Percentiles rank a stretch among this genome's conserved stretches.
Evolutionary conservation across 2,797 vertebrate genomes (phyloP).

Genomic region (Gorsachius magnificus): DNA sequence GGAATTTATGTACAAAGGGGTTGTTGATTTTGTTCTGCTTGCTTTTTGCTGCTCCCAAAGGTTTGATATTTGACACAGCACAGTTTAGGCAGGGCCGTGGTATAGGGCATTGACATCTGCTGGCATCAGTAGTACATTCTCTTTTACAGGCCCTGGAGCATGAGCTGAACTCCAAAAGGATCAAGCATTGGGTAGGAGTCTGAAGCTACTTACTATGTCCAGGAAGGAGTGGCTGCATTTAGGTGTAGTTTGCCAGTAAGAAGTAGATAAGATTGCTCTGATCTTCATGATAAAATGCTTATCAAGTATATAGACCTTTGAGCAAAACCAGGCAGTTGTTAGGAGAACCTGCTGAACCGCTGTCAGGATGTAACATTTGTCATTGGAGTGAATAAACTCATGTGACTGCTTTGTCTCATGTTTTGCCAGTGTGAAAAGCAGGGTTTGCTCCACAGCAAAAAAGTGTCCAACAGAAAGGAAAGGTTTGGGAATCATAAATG

Average conservation of each 20-base stretch:
- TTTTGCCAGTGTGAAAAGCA: neutral
- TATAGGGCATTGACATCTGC: neutral
- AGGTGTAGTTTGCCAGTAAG: neutral
- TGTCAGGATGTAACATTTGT: neutral
- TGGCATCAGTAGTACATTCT: neutral
- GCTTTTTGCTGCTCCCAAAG: neutral
- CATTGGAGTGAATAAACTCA: neutral
- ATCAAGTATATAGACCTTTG: neutral
- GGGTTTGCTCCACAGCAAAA: neutral
- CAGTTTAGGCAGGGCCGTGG: neutral
- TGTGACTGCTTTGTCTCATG: neutral
- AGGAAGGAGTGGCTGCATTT: neutral
- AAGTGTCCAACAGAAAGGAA: neutral
- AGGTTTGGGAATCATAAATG: neutral
- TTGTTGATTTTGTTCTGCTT: neutral
- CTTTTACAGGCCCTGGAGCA: constrained; percentile 5
- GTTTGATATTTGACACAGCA: constrained; percentile 1
- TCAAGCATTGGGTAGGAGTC: neutral
- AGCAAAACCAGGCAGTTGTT: neutral
- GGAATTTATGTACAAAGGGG: neutral
- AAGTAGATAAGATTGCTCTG: neutral
- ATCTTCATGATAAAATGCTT: neutral
- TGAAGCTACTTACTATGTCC: neutral
- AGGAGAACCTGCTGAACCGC: neutral
- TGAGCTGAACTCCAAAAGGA: neutral